These are phyloP conservation scores for Rhabdomys pumilio DNA, from an alignment of 2,797 vertebrate genomes.

Conservation along the genomic window DNA sequence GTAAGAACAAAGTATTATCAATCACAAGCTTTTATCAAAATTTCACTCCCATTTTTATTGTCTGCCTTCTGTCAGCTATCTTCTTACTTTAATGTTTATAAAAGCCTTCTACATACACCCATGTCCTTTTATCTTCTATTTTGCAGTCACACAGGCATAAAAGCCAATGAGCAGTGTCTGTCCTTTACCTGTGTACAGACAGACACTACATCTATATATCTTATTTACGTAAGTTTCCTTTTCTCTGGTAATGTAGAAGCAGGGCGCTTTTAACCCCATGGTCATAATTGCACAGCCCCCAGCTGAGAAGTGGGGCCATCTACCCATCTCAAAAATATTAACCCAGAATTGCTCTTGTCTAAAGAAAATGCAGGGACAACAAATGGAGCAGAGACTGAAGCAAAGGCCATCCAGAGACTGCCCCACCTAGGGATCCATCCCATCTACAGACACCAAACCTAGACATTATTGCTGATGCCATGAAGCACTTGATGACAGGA, in stretches of 20 bases:
- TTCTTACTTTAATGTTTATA: conserved; percentile 1
- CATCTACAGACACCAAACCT: too few relatives aligned
- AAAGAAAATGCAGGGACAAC: too few relatives aligned
- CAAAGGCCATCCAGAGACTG: too few relatives aligned
- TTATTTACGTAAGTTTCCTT: neutral
- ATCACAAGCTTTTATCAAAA: neutral
- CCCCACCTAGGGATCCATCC: too few relatives aligned
- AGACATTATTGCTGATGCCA: too few relatives aligned
- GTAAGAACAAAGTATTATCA: conserved; percentile 29
- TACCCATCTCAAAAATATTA: too few relatives aligned
- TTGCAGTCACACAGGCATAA: neutral
- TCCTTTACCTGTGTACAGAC: neutral
- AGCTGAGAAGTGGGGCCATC: too few relatives aligned
- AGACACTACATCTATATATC: neutral
- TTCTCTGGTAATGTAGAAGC: neutral
- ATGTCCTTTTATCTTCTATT: neutral
- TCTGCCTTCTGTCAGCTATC: neutral
- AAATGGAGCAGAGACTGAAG: too few relatives aligned
- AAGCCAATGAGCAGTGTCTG: neutral
- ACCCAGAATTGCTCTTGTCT: too few relatives aligned
- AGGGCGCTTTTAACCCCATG: neutral
- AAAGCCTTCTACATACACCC: neutral
- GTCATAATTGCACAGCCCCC: neutral
- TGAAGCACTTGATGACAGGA: too few relatives aligned
- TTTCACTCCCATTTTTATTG: conserved; percentile 3